Evolutionary conservation across 2,113 vertebrate genomes (phyloP).

Genomic region (Ptilonorhynchus violaceus): DNA sequence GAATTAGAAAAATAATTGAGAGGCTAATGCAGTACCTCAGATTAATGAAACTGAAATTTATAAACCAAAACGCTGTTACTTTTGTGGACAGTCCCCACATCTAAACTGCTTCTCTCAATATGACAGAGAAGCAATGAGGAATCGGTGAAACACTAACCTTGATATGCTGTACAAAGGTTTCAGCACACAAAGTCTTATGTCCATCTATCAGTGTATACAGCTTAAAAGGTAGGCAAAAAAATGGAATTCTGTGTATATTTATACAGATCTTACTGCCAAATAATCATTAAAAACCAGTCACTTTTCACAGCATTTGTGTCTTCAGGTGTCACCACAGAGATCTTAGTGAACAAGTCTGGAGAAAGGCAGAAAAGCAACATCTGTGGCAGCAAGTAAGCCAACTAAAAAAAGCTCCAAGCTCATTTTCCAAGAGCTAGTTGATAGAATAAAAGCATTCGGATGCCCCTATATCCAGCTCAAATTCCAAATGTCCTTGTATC

Average conservation of each 20-base stretch:
- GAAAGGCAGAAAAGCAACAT: neutral
- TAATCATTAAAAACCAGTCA: neutral
- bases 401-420: neutral
- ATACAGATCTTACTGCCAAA: neutral
- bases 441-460: neutral
- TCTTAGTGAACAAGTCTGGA: neutral
- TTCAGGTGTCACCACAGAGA: neutral
- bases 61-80: neutral
- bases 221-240: neutral
- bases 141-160: neutral
- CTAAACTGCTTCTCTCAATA: neutral
- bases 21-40: neutral
- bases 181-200: neutral
- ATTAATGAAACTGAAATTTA: neutral
- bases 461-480: neutral
- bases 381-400: neutral
- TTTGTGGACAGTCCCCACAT: neutral
- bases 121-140: neutral
- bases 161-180: neutral
- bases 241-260: neutral
- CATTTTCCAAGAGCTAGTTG: neutral
- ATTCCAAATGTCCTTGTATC: neutral
- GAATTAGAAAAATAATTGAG: neutral
- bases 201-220: neutral
- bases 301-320: neutral